Percentiles rank a stretch among this genome's conserved stretches.
These are phyloP conservation scores for Xiphophorus birchmanni DNA, from an alignment of 2,797 vertebrate genomes.

Conservation along the genomic window DNA sequence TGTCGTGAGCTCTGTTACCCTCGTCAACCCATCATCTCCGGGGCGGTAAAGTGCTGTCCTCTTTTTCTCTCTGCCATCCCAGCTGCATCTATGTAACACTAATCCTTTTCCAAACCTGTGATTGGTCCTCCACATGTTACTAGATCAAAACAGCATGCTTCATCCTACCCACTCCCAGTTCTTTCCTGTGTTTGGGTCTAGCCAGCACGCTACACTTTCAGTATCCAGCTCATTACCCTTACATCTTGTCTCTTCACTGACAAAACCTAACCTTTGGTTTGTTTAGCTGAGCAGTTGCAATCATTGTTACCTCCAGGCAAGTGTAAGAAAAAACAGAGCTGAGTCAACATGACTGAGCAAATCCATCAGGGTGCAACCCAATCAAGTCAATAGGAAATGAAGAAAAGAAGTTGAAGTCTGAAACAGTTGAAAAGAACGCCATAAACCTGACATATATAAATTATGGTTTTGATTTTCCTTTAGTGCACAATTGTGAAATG, in stretches of 20 bases:
- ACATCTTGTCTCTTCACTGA: neutral
- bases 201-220: neutral
- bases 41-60: too few relatives aligned
- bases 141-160: neutral
- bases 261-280: neutral
- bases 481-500: neutral
- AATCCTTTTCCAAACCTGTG: too few relatives aligned
- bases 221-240: neutral
- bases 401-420: neutral
- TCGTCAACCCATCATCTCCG: neutral
- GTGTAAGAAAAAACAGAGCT: neutral
- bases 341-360: neutral
- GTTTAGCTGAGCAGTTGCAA: neutral
- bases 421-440: neutral
- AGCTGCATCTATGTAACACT: too few relatives aligned
- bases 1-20: neutral
- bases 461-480: neutral
- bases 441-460: neutral
- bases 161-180: neutral
- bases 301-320: neutral
- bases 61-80: too few relatives aligned
- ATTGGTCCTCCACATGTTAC: neutral
- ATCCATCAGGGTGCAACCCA: neutral
- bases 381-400: neutral
- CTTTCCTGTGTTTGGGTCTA: neutral